Conservation (phyloP, 1,140 invertebrate species). For the Gyrodactylus bullatarudis region DNA sequence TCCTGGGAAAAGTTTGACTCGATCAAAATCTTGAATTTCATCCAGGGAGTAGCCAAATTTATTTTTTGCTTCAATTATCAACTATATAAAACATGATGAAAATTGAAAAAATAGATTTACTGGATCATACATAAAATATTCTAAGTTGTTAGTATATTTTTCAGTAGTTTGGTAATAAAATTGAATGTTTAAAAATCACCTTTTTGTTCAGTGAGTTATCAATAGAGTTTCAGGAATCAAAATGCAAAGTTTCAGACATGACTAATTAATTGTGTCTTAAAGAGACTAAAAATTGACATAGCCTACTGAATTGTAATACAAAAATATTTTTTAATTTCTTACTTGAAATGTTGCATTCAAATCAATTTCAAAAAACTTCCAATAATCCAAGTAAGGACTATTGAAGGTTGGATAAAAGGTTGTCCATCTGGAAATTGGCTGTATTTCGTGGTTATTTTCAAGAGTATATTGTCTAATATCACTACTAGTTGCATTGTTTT, state of each 20-base stretch:
- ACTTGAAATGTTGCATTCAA: background rate
- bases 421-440: background rate
- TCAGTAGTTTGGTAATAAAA: too few relatives aligned
- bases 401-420: background rate
- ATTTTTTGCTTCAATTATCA: background rate
- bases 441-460: background rate
- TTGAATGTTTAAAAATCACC: too few relatives aligned
- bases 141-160: too few relatives aligned
- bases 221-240: too few relatives aligned
- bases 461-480: background rate
- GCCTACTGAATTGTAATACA: too few relatives aligned
- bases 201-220: too few relatives aligned
- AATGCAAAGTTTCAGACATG: too few relatives aligned
- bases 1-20: background rate
- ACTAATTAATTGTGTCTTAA: too few relatives aligned
- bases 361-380: background rate
- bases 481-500: background rate
- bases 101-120: too few relatives aligned
- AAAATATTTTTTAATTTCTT: background rate
- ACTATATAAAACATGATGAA: background rate
- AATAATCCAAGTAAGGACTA: background rate
- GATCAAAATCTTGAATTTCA: too few relatives aligned
- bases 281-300: too few relatives aligned
- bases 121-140: too few relatives aligned
- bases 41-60: background rate